These are phyloP conservation scores for Remorina albescens DNA, from an alignment of 2,797 vertebrate genomes.

Conservation along the genomic window DNA sequence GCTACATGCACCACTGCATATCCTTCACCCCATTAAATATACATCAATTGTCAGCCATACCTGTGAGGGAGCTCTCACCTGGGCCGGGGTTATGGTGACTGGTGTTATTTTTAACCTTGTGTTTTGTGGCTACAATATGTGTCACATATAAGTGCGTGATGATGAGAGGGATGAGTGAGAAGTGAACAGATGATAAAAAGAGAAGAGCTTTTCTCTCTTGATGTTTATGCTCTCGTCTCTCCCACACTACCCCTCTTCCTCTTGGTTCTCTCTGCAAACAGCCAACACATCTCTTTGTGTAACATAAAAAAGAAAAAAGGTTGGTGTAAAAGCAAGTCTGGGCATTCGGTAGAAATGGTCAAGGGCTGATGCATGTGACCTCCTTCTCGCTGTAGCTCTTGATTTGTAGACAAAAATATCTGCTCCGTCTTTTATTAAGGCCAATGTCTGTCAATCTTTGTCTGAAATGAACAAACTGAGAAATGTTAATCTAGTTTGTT, in stretches of 20 bases:
- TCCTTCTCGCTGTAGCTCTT: background rate
- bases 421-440: background rate
- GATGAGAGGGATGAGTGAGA: conserved; percentile 29
- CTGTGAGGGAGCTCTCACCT: conserved; percentile 72
- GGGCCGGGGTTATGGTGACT: conserved; percentile 61
- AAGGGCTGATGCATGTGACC: conserved; percentile 1
- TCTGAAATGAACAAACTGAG: conserved; percentile 34
- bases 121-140: conserved; percentile 22
- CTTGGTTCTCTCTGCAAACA: conserved; percentile 38
- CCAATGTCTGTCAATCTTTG: conserved; percentile 24
- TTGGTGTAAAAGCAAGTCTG: conserved; percentile 43
- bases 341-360: conserved; percentile 12
- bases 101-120: conserved; percentile 68
- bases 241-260: background rate
- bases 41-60: conserved; percentile 74
- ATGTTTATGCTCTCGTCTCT: background rate
- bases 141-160: conserved; percentile 11
- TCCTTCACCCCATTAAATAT: conserved; percentile 84
- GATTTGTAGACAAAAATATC: background rate
- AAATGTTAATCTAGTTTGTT: conserved; percentile 22
- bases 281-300: conserved; percentile 42
- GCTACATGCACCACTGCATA: conserved; percentile 72
- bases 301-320: conserved; percentile 24
- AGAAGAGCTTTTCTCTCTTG: background rate
- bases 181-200: background rate